Conservation (phyloP, 2,797 vertebrate genomes). For the Passerculus sandwichensis region DNA sequence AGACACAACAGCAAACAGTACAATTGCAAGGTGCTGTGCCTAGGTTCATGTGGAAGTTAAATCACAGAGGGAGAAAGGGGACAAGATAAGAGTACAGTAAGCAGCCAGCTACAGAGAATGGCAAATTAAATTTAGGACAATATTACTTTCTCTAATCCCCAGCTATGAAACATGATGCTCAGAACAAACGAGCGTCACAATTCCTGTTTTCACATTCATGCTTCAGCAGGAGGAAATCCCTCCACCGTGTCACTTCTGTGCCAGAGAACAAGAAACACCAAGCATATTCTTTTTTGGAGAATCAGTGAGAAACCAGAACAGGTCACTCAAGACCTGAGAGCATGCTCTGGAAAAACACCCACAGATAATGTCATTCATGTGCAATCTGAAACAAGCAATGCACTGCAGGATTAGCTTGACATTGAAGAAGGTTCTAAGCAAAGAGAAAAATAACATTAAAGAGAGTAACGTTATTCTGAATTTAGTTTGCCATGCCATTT, state of each 20-base stretch:
- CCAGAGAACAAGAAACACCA: background rate
- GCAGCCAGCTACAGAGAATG: background rate
- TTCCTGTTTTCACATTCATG: background rate
- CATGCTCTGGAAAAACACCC: background rate
- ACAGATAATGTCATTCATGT: background rate
- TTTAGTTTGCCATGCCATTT: background rate
- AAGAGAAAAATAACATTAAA: background rate
- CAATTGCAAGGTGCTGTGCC: background rate
- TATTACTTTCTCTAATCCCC: background rate
- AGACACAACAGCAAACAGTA: background rate
- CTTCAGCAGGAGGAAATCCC: background rate
- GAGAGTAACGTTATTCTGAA: background rate
- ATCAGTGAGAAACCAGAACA: background rate
- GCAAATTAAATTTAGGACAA: background rate
- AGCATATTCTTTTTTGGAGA: background rate
- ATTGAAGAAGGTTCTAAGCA: background rate
- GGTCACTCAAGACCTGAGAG: background rate
- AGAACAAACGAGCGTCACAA: background rate
- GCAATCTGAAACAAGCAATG: background rate
- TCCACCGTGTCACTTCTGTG: background rate
- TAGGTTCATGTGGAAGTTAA: background rate
- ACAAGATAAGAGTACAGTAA: background rate
- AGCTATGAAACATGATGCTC: background rate
- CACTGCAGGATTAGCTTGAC: background rate
- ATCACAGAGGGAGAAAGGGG: background rate